Evolutionary conservation across 2,888 invertebrate species (phyloP), one percentile per base, ranked within the genome.

Genomic region (Labia minor): DNA sequence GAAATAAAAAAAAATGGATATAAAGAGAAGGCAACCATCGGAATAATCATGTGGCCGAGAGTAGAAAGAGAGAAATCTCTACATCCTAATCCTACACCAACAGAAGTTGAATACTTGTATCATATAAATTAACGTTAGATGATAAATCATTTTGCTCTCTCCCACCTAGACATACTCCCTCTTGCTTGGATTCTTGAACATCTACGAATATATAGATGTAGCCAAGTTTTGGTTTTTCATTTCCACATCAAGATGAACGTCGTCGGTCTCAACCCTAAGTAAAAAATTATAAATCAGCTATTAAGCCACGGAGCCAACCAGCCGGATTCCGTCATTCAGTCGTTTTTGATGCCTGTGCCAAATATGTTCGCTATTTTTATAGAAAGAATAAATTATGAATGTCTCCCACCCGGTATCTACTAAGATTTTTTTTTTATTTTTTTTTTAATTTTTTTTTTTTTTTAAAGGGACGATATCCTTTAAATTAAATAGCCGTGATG

Each of bases 71-170:
- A 18, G 49, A 65, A 8, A 26, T 10, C 33, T 62, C 19, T 19
- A 62, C 62, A 66, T 33, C 19, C 18, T 62, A 66, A 66, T 61
- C 65, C 49, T 37, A 49, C 49, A 62, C 49, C 62, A 65, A 67
- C 67, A 67, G 67, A 65, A 65, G 67, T 67, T 67, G 67, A 67
- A 63, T 49, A 49, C 67, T 37, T 62, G 65, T 67, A 63, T 67
- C 65, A 65, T 65, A 67, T 67, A 65, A 65, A 65, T 63, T 62
- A 67, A 49, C 67, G 21, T 49, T 62, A 63, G 21, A 63, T 21
- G 21, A 65, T 67, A 67, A 67, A 67, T 67, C 67, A 65, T 33
- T 26, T 26, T n/a, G n/a, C 33, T 33, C 33, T 33, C 33, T 33
- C 8, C 16, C 49, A n/a, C 49, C 26, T 26, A 26, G 26, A 26